A percentile compares a stretch with the other conserved stretches of the same genome.
These are phyloP conservation scores for Drosophila bocki DNA, from an alignment of 1,140 invertebrate genomes.

Conservation along the genomic window DNA sequence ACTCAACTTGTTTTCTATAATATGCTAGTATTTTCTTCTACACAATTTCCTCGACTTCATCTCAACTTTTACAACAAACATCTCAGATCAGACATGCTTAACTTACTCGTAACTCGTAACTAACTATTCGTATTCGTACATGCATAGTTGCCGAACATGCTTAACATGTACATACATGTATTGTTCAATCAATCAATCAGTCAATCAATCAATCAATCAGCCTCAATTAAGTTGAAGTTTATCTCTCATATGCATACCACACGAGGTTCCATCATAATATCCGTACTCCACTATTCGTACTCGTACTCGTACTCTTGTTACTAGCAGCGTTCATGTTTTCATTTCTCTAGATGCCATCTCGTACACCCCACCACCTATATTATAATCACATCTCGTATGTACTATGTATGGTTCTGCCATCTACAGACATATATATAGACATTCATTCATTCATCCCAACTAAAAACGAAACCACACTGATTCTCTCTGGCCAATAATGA, in stretches of 20 bases:
- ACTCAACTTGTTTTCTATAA: conserved; percentile 70
- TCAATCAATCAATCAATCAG: conserved; percentile 44
- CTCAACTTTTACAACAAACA: conserved; percentile 60
- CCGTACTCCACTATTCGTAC: conserved; percentile 60
- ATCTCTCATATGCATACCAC: conserved; percentile 41
- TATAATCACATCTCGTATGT: conserved; percentile 50
- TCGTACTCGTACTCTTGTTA: conserved; percentile 50
- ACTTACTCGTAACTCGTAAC: conserved; percentile 37
- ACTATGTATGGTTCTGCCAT: conserved; percentile 41
- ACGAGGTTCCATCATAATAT: conserved; percentile 38
- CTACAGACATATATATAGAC: conserved; percentile 53
- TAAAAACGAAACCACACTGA: conserved; percentile 39
- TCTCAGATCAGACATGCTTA: conserved; percentile 70
- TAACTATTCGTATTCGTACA: conserved; percentile 54
- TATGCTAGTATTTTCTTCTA: conserved; percentile 79
- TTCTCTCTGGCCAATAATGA: conserved; percentile 41
- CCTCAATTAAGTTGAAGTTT: conserved; percentile 47
- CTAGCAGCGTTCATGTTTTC: conserved; percentile 64
- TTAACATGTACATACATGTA: conserved; percentile 65
- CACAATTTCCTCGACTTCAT: conserved; percentile 77
- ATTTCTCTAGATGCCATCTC: conserved; percentile 66
- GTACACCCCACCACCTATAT: conserved; percentile 39
- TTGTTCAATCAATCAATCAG: conserved; percentile 54
- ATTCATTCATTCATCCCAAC: conserved; percentile 51
- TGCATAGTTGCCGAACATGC: conserved; percentile 63